Conservation (phyloP, 37 sponge, comb jelly and placozoan species). For the Crambe crambe region DNA sequence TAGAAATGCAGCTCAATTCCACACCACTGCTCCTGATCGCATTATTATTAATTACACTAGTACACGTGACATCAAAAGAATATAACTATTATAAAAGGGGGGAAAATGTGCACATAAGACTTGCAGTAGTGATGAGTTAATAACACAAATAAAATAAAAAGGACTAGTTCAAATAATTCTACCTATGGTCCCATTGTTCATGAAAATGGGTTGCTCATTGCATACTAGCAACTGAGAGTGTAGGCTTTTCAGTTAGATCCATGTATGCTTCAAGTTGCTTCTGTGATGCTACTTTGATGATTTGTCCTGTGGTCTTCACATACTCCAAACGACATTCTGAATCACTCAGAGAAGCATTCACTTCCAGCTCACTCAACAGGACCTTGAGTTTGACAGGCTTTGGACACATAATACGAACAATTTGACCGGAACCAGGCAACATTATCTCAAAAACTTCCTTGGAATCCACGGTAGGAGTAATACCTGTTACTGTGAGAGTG, state of each 20-base stretch:
- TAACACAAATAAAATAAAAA: background rate
- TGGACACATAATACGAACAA: slow-evolving; percentile 38
- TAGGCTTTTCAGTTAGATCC: background rate
- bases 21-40: slow-evolving; percentile 30
- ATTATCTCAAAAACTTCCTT: slow-evolving; percentile 1
- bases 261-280: slow-evolving; percentile 27
- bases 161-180: no score
- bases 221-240: slow-evolving; percentile 4
- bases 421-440: background rate
- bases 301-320: background rate
- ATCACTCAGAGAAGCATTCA: slow-evolving; percentile 18
- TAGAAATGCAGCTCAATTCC: slow-evolving; percentile 25
- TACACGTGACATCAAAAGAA: no score
- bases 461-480: background rate
- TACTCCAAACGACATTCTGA: slow-evolving; percentile 29
- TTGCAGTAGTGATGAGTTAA: no score
- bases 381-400: slow-evolving; percentile 34
- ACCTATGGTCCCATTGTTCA: no score
- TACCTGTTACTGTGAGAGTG: slow-evolving; percentile 8
- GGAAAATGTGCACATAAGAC: no score
- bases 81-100: no score
- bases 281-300: slow-evolving; percentile 6
- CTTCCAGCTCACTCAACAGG: slow-evolving; percentile 46
- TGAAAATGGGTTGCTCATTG: background rate
- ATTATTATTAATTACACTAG: background rate